Conservation (phyloP, 2,888 invertebrate species). For the Drosophila lutescens region DNA sequence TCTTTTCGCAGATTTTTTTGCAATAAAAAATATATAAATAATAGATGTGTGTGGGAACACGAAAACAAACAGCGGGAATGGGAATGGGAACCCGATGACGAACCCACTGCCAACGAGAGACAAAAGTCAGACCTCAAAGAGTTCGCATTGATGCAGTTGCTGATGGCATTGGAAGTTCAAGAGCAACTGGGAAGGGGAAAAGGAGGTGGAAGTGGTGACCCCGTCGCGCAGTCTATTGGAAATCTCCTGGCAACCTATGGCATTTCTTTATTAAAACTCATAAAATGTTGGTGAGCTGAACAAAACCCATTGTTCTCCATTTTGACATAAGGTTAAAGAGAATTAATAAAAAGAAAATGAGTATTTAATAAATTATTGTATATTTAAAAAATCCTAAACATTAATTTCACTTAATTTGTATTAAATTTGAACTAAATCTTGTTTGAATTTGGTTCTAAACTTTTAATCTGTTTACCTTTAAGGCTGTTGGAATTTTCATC, state of each 20-base stretch:
- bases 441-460: background rate
- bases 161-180: conserved; percentile 5
- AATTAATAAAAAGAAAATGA: too few species aligned
- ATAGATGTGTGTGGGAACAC: conserved; percentile 17
- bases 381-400: too few species aligned
- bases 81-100: conserved; percentile 13
- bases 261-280: too few species aligned
- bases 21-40: conserved; percentile 24
- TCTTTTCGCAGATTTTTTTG: conserved; percentile 37
- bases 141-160: conserved; percentile 2
- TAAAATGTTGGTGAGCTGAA: too few species aligned
- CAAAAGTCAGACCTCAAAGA: conserved; percentile 9
- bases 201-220: background rate
- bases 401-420: too few species aligned
- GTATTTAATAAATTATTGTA: too few species aligned
- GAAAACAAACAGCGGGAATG: conserved; percentile 12
- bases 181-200: background rate
- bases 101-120: conserved; percentile 6
- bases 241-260: too few species aligned
- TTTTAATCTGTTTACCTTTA: background rate
- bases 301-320: too few species aligned
- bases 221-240: background rate
- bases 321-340: too few species aligned
- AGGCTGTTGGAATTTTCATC: background rate
- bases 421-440: too few species aligned